Base-by-base conservation (phyloP, 1,140 invertebrate species). In the Anagrus nilaparvatae region DNA sequence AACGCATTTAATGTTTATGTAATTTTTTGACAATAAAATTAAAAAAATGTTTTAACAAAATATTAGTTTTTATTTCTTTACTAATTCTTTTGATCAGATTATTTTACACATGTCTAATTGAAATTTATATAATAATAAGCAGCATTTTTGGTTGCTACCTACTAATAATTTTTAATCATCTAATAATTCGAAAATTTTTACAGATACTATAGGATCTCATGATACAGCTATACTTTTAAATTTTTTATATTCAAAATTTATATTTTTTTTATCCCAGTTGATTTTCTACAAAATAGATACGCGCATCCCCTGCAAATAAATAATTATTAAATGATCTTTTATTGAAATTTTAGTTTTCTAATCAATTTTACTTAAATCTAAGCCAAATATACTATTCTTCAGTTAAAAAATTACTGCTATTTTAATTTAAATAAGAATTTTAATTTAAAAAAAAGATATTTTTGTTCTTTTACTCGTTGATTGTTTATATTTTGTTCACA, bases 121-220 rank as follows among this genome's bases (percentile, higher is more conserved):
- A 46, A 12, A 29, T 47, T 29, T 2, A 47, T 28, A 16, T 39
- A 17, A 27, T 43, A 39, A 38, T n/a, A n/a, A n/a, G 40, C 16
- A 9, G 40, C 39, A 21, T 5, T 29, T 30, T 33, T 47, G 5
- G 40, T 47, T 33, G 40, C 14, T 28, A n/a, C n/a, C n/a, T n/a
- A 47, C 25, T 32, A 47, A 33, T 13, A 47, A 14, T 39, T 19
- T 48, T 48, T 43, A 40, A 47, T 47, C 44, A 32, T 24, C 38
- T 13, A 12, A 29, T 5, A 48, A 31, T 20, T 47, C 45, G 17
- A 47, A 47, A 40, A 53, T 44, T 30, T 55, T 49, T n/a, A 57
- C 14, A 28, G 44, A 47, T 33, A 55, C 44, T 13, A 57, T 54
- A 8, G 51, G 38, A 27, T 47, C 34, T 4, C 10, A 29, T 4